Percentiles rank a stretch among this genome's conserved stretches.
Conservation (phyloP, 2,113 vertebrate genomes). For the Abramis brama region DNA sequence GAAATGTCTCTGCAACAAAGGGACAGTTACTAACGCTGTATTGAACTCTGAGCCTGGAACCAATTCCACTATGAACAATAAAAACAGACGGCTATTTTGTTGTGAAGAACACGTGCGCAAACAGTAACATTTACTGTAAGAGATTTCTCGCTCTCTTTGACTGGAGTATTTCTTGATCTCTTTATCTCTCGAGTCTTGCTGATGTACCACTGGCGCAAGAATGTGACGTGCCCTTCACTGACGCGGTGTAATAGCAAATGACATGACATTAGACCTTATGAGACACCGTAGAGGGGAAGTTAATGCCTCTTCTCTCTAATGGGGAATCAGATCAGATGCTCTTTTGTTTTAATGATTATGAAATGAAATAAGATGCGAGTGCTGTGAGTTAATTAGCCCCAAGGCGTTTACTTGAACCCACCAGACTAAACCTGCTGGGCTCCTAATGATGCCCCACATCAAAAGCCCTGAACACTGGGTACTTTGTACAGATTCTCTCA, state of each 20-base stretch:
- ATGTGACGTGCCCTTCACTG: constrained; percentile 24
- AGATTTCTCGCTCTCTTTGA: constrained; percentile 16
- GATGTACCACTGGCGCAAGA: constrained; percentile 30
- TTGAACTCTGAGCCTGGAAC: constrained; percentile 11
- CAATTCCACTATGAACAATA: constrained; percentile 16
- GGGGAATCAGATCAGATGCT: constrained; percentile 49
- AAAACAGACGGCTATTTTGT: background rate
- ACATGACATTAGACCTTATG: constrained; percentile 52
- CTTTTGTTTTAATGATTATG: constrained; percentile 57
- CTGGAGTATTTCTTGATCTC: constrained; percentile 5
- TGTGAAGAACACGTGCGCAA: background rate
- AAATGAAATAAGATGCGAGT: constrained; percentile 52
- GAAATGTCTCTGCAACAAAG: background rate
- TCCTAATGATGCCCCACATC: constrained; percentile 57
- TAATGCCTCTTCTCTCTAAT: constrained; percentile 51
- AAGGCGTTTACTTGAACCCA: constrained; percentile 48
- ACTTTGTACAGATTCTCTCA: constrained; percentile 15
- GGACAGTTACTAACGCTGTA: background rate
- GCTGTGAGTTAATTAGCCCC: constrained; percentile 52
- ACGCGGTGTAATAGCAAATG: background rate
- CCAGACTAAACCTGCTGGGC: constrained; percentile 52
- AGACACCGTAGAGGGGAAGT: constrained; percentile 39
- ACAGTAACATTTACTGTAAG: background rate
- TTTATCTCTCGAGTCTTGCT: constrained; percentile 15
- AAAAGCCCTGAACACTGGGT: constrained; percentile 44